Evolutionary conservation across 2,113 vertebrate genomes (phyloP), one percentile per base, ranked within the genome.

Genomic region (Hippocampus mohnikei): DNA sequence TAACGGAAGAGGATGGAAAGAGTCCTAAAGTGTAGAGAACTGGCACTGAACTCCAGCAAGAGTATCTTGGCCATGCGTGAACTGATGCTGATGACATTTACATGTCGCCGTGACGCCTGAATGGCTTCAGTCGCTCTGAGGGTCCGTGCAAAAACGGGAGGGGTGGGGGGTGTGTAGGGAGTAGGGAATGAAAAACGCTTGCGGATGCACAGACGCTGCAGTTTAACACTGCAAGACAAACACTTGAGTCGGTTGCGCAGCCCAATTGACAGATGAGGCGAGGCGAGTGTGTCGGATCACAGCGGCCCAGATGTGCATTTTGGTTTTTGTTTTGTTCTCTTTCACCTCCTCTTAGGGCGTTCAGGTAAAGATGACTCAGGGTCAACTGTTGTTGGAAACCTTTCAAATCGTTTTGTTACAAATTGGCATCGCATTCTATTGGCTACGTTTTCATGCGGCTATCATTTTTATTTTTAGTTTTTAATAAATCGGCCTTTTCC

Each of bases 71-170:
- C 78, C 84, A 86, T 80, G 87, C 79, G 67, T 85, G 79, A 89
- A 85, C 82, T 84, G 88, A 88, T 87, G 82, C 80, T 85, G 79
- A 91, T 88, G 88, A 88, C 81, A 88, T 84, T 87, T 84, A 85
- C 83, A 83, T 88, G 86, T 86, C 84, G 75, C 85, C 61, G 81
- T 9, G 78, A 83, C 66, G 85, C 81, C 79, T 88, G 78, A 81
- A 56, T 75, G 81, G 61, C 72, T 81, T 65, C 50, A 74, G 73
- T 70, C 68, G 76, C 81, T 79, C 75, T 40, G 67, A 68, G 75
- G 77, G 75, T 80, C 64, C 76, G 72, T 64, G 66, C 52, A 66
- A 69, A 70, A 41, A 70, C 61, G 15, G 23, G 25, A 2, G 20
- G 6, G 29, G 29, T 1, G 61, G 33, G 21, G 21, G 40, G 11